These are phyloP conservation scores for Drosophila gaucha DNA, from an alignment of 2,888 invertebrate genomes.

Conservation along the genomic window DNA sequence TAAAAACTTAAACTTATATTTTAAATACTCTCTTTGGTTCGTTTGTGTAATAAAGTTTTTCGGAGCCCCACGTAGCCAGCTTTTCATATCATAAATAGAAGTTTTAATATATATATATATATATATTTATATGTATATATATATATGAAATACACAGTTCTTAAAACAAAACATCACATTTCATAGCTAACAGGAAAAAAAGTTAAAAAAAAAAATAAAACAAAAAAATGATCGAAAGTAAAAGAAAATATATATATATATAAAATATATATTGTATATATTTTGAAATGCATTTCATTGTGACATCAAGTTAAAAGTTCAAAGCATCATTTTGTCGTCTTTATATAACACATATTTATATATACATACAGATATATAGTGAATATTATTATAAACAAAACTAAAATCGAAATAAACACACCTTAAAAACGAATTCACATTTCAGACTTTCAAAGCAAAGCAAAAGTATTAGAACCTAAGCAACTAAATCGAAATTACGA, in stretches of 20 bases:
- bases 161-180: slow-evolving; percentile 27
- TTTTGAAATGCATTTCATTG: slow-evolving; percentile 48
- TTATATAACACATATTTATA: slow-evolving; percentile 46
- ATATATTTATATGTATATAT: slow-evolving; percentile 38
- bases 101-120: slow-evolving; percentile 42
- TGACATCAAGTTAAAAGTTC: slow-evolving; percentile 66
- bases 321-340: slow-evolving; percentile 73
- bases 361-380: slow-evolving; percentile 24
- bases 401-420: slow-evolving; percentile 31
- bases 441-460: slow-evolving; percentile 64
- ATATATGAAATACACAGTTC: slow-evolving; percentile 39
- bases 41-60: background rate
- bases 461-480: slow-evolving; percentile 52
- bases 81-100: slow-evolving; percentile 63
- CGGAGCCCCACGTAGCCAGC: slow-evolving; percentile 39
- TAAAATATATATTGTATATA: slow-evolving; percentile 7
- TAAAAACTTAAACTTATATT: slow-evolving; percentile 14
- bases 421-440: slow-evolving; percentile 58
- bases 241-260: slow-evolving; percentile 9
- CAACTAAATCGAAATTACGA: slow-evolving; percentile 23
- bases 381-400: slow-evolving; percentile 32
- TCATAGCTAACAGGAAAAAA: slow-evolving; percentile 57
- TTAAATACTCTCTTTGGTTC: background rate
- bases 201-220: slow-evolving; percentile 25
- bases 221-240: slow-evolving; percentile 28